Base-by-base conservation (phyloP, 2,797 vertebrate species). In the Glyptemys insculpta region DNA sequence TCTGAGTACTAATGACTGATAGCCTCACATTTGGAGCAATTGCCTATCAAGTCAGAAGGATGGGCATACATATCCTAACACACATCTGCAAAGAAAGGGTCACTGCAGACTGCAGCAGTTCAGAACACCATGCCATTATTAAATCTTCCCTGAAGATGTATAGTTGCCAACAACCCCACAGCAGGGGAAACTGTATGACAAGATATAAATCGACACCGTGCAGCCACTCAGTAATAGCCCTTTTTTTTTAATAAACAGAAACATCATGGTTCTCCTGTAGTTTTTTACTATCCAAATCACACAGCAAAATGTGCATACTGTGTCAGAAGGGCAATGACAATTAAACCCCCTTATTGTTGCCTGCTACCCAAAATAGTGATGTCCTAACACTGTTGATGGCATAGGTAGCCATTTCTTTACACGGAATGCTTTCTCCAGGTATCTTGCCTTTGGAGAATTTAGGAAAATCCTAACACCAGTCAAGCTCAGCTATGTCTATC, bases 51-150 rank as follows among this genome's bases (percentile, higher is more conserved):
- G 34, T 82, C 76, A 12, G 37, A 85, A 85, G 79, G 12, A 7
- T 57, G 34, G 1, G 83, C 4, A 12, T 1, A 3, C 5, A 2
- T 53, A 29, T 5, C 6, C 5, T 12, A 53, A 57, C 29, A 80
- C 1, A 11, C 12, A 72, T 15, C 62, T 74, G 15, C 27, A 34
- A 37, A 49, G 80, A 16, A 83, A n/a, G 79, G 44, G 68, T 34
- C 7, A 27, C 34, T 89, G 79, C 81, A 37, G 76, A 84, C 52
- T 72, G 25, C 31, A 37, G 57, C 1, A 57, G 29, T 1, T 57
- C 44, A 19, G 29, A 91, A 87, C 86, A 85, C 41, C 23, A 27
- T 47, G 72, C 12, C 12, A 25, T 76, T 47, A 25, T 47, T 76
- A 41, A 41, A 44, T 76, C 4, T 49, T 54, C 65, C 54, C 41